phyloP scores from a whole-genome alignment of 2,888 invertebrate genomes.

The Ichneumoninae sp. region DNA sequence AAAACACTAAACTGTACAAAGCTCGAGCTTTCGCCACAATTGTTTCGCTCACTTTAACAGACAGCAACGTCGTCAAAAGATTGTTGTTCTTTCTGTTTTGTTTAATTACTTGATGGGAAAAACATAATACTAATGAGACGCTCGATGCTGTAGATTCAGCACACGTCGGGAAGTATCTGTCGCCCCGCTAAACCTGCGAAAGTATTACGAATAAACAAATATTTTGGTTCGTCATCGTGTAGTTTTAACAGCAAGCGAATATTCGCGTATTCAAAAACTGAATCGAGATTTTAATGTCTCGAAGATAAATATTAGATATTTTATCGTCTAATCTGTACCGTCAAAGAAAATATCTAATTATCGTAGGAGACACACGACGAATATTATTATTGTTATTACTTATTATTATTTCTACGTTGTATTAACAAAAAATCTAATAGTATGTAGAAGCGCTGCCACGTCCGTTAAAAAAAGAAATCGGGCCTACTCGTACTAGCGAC shows the following conservation, averaged over 20 bases:
- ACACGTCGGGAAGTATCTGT: constrained; percentile 15
- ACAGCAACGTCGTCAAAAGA: constrained; percentile 9
- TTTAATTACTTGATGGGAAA: constrained; percentile 28
- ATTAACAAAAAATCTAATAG: constrained; percentile 41
- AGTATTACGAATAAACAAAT: constrained; percentile 57
- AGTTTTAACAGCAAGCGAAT: constrained; percentile 26
- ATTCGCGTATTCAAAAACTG: constrained; percentile 24
- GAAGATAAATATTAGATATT: constrained; percentile 34
- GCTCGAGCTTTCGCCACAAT: constrained; percentile 42
- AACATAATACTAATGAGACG: constrained; percentile 38
- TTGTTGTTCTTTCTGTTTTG: constrained; percentile 30
- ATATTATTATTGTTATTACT: constrained; percentile 31
- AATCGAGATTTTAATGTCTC: constrained; percentile 21
- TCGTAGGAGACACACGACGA: constrained; percentile 40
- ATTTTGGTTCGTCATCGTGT: constrained; percentile 29
- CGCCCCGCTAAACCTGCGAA: constrained; percentile 61
- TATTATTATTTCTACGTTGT: constrained; percentile 36
- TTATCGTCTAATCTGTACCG: constrained; percentile 17
- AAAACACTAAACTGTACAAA: constrained; percentile 46
- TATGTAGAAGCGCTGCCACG: constrained; percentile 47
- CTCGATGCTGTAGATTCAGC: constrained; percentile 33
- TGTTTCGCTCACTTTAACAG: constrained; percentile 36
- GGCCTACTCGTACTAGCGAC: constrained; percentile 40
- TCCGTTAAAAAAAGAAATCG: constrained; percentile 41
- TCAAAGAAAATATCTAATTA: constrained; percentile 48